A percentile compares a stretch with the other conserved stretches of the same genome.
Evolutionary conservation across 2,797 vertebrate species (phyloP).

Genomic region (Acestrorhynchus altus): DNA sequence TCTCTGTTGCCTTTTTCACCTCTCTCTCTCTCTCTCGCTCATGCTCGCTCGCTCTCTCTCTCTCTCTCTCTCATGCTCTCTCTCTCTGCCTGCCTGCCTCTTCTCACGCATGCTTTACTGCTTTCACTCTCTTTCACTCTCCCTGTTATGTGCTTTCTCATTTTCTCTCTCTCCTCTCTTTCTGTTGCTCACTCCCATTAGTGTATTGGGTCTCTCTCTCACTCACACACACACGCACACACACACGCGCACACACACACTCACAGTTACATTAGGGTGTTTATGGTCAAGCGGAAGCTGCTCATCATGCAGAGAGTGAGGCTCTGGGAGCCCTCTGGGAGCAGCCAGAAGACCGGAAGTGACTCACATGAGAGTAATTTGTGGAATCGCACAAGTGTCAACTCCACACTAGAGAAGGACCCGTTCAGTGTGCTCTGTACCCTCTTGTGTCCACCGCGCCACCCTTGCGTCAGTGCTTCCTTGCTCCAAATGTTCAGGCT

Average conservation of each 20-base stretch:
- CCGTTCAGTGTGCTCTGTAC: background rate
- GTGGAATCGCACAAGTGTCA: background rate
- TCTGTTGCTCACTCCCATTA: too few species aligned
- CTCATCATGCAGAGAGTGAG: background rate
- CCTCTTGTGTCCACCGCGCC: background rate
- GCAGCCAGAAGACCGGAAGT: background rate
- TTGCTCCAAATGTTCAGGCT: background rate
- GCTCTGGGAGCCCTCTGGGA: background rate
- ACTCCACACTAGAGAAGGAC: background rate
- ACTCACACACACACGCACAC: background rate
- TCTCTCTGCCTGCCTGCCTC: background rate
- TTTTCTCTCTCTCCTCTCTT: background rate
- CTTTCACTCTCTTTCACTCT: background rate
- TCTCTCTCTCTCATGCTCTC: background rate
- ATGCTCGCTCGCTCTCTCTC: too few species aligned
- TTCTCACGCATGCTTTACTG: too few species aligned
- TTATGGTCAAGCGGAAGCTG: background rate
- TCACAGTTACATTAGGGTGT: background rate
- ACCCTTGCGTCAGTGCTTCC: background rate
- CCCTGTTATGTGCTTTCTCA: background rate
- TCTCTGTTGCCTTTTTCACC: background rate
- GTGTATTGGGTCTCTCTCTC: background rate
- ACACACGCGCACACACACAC: background rate
- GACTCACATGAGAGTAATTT: background rate
- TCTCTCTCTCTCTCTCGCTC: background rate